These are phyloP conservation scores for Perca flavescens DNA, from an alignment of 2,113 vertebrate genomes.

Conservation along the genomic window DNA sequence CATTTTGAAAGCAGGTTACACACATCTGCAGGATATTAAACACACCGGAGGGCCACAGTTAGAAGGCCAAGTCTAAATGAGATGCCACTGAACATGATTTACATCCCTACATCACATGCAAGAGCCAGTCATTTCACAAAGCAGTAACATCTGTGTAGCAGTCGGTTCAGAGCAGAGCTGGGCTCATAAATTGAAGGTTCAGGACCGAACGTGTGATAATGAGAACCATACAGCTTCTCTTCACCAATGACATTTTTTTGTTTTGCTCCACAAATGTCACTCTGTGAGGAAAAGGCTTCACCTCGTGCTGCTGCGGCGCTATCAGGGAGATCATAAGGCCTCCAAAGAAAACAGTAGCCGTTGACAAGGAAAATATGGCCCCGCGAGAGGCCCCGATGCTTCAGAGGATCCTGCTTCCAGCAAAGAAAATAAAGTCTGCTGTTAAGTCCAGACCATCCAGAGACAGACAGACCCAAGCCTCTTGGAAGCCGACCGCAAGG, in stretches of 20 bases:
- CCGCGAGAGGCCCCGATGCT: constrained; percentile 54
- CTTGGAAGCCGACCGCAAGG: constrained; percentile 53
- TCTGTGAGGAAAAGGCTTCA: constrained; percentile 52
- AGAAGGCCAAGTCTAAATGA: constrained; percentile 34
- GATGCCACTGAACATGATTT: constrained; percentile 53
- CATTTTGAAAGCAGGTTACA: constrained; percentile 38
- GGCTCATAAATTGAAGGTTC: constrained; percentile 65
- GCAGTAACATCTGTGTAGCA: constrained; percentile 70
- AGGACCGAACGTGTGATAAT: constrained; percentile 64
- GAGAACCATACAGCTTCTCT: constrained; percentile 67
- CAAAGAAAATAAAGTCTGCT: constrained; percentile 77
- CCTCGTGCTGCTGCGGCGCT: constrained; percentile 37
- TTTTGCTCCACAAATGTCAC: constrained; percentile 39
- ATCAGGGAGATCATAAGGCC: constrained; percentile 59
- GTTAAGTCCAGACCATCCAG: constrained; percentile 50
- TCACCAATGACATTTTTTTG: constrained; percentile 18
- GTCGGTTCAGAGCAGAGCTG: constrained; percentile 27
- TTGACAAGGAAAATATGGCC: constrained; percentile 78
- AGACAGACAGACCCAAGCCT: constrained; percentile 53
- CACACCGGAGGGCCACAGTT: constrained; percentile 18
- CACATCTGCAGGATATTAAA: constrained; percentile 63
- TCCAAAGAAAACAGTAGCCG: constrained; percentile 79
- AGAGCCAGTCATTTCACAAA: constrained; percentile 51
- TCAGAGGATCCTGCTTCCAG: constrained; percentile 56
- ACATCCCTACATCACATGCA: constrained; percentile 48